Evolutionary conservation across 2,888 invertebrate genomes (phyloP), one percentile per base, ranked within the genome.

Genomic region (Siphlonurus alternatus): DNA sequence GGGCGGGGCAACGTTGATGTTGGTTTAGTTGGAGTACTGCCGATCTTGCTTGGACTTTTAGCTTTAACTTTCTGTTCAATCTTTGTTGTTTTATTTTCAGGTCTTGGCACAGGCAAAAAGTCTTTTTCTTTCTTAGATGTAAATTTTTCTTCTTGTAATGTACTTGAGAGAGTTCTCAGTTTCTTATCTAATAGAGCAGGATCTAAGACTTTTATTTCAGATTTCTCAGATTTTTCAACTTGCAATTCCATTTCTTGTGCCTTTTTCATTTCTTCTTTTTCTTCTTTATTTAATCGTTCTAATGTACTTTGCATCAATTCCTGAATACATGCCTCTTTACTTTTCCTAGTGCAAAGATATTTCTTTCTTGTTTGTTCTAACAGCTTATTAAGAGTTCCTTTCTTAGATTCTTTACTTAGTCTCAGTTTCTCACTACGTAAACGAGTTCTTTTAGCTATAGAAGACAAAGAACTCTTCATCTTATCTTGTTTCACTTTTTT

Each of bases 221-320:
- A 20, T 25, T 61, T 61, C 18, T 25, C 61, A 19, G n/a, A 19
- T 20, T 25, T 53, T 23, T 65, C 61, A 22, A 2, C 15, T 62
- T 62, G 53, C 23, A 59, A 24, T 18, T 53, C 61, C 18, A 15
- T 59, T 56, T 65, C 54, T n/a, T n/a, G n/a, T n/a, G n/a, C n/a
- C 25, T 38, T 64, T 2, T 18, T 10, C 19, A 7, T n/a, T 23
- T 56, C 61, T 19, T 51, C 54, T 25, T 20, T 19, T 1, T 2
- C 51, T 38, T 61, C 56, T 51, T 61, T 64, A 3, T 2, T 20
- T 10, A 23, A 51, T 7, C 25, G 2, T 2, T 61, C 38, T 22
- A 7, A 22, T 7, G 25, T 61, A 20, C 61, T 61, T n/a, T 19
- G 19, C 24, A 61, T n/a, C 25, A 25, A n/a, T 61, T 24, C 24